Evolutionary conservation across 2,113 vertebrate species (phyloP), one percentile per base, ranked within the genome.

Genomic region (Xenus cinereus): DNA sequence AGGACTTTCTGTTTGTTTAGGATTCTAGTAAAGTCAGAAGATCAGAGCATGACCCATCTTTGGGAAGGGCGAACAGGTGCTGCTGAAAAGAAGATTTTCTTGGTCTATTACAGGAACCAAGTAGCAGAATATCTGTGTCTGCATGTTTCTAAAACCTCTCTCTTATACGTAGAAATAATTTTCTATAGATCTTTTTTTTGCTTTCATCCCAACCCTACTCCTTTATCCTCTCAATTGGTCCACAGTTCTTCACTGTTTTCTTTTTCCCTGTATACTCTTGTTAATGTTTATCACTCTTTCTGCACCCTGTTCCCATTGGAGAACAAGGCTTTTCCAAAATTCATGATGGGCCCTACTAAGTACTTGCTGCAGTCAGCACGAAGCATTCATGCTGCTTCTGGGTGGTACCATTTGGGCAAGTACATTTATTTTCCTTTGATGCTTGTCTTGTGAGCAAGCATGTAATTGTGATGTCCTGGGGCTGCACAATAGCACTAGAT

Each of bases 161-260:
- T 46, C 7, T 54, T 59, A 7, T 20, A 57, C 20, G 20, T 81
- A 54, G 12, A 79, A 79, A 63, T 62, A 81, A 72, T 62, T 75
- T 33, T 24, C 26, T 90, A 4, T 45, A 56, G 16, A 26, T 84
- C 4, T 33, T 64, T 10, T 69, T 50, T 8, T 67, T 80, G 22
- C 63, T 90, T 76, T 87, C 33, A 14, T 92, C 10, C 32, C 30
- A 73, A 9, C 4, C 32, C 17, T 74, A 0, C 4, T 77, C 30
- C 26, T 30, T n/a, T 9, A 3, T 4, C 7, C 1, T 18, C 51
- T 63, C 37, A 39, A 7, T 8, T 0, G 0, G 18, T 57, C 23
- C 19, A 22, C 11, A 57, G 0, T 53, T 90, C 30, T 53, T 90
- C 16, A 21, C 14, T 12, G 13, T 45, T 80, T 57, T 56, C 3